Base-by-base conservation (phyloP, 2,113 vertebrate genomes). In the Mastomys natalensis region DNA sequence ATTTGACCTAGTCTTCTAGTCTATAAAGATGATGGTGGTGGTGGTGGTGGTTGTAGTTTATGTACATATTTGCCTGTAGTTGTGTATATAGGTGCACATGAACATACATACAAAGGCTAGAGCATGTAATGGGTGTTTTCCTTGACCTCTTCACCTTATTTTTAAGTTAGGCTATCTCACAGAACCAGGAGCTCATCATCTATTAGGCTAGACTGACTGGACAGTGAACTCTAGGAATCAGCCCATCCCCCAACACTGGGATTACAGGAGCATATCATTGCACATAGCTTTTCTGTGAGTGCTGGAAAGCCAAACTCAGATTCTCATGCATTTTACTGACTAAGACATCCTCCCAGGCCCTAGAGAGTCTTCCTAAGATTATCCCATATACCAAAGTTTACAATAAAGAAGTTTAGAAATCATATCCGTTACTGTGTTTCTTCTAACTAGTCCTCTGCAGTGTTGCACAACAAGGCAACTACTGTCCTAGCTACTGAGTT, bases 371-470 rank as follows among this genome's bases (percentile, higher is more conserved):
- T 91, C 90, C 82, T 34, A 82, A 60, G 70, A 77, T 51, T 68
- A 60, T 11, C 17, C 37, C 21, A 68, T 7, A 34, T 55, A 72
- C 72, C 29, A 6, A 34, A 34, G 31, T 70, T 22, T 55, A 40
- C 11, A 60, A 55, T 48, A 64, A 21, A 7, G 82, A 68, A 92
- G 80, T n/a, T n/a, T 84, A n/a, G 34, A 92, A 92, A 86, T 90
- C n/a, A 24, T 66, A n/a, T 93, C 87, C 76, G 17, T 73, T 77
- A 81, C 26, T 68, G 3, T n/a, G 60, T 87, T 43, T 86, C 82
- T 96, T 94, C 78, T 78, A 81, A 94, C 40, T 87, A 73, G 74
- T 68, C n/a, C 66, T 81, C 80, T 72, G 1, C 15, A 76, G 34
- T 55, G 64, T 78, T 26, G 5, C 15, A 55, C 68, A 84, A 40